phyloP scores from a whole-genome alignment of 2,113 vertebrate species.

The Rattus rattus region DNA sequence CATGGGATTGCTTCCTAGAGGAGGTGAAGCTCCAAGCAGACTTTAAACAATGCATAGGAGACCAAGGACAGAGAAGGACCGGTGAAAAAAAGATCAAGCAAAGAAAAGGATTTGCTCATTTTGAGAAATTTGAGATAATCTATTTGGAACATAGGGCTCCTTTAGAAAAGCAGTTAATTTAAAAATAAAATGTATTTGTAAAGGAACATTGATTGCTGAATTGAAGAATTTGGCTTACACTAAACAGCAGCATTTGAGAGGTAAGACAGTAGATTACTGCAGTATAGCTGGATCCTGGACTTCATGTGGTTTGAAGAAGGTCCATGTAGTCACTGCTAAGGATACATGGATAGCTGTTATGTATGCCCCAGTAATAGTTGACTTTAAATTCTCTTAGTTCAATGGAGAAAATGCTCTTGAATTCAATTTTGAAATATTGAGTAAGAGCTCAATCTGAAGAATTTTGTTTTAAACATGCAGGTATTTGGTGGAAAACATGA shows the following conservation, averaged over 20 bases:
- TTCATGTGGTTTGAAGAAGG: neutral
- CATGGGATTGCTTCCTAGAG: conserved; percentile 10
- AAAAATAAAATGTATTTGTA: neutral
- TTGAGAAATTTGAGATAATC: neutral
- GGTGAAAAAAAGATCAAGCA: neutral
- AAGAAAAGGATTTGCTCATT: neutral
- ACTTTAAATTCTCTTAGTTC: neutral
- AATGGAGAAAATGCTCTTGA: neutral
- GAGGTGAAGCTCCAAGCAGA: neutral
- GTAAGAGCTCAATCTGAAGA: neutral
- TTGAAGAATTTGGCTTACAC: conserved; percentile 8
- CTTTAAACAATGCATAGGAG: neutral
- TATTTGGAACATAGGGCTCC: conserved; percentile 11
- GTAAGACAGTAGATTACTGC: neutral
- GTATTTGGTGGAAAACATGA: neutral
- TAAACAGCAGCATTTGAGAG: conserved; percentile 36
- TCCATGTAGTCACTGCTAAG: neutral
- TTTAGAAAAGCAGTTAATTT: neutral
- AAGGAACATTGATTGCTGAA: neutral
- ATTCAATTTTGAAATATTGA: conserved; percentile 30
- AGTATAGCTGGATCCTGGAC: conserved; percentile 16
- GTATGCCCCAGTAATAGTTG: neutral
- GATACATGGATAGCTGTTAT: neutral
- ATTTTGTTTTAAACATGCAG: conserved; percentile 32
- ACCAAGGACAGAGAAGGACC: neutral